phyloP scores from a whole-genome alignment of 2,113 vertebrate genomes.

The Tupaia chinensis region DNA sequence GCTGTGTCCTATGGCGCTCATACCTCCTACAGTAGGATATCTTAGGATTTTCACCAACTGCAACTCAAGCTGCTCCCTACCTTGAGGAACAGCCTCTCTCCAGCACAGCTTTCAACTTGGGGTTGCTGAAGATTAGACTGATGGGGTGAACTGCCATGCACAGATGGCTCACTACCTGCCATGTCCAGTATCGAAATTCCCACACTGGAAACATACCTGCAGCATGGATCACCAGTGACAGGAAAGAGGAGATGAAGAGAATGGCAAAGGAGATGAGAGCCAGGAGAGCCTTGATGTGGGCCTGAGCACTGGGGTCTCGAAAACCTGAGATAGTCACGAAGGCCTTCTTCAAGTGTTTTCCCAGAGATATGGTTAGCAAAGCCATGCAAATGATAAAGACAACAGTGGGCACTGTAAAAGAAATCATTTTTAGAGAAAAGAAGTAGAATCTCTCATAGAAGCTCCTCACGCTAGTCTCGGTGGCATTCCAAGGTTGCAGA shows the following conservation, averaged over 20 bases:
- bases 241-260: slow-evolving; percentile 61
- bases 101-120: neutral
- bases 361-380: slow-evolving; percentile 49
- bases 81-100: neutral
- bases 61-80: neutral
- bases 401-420: neutral
- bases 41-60: neutral
- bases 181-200: neutral
- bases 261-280: slow-evolving; percentile 38
- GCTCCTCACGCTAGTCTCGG: neutral
- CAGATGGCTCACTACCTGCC: slow-evolving; percentile 35
- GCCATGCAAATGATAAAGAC: neutral
- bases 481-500: neutral
- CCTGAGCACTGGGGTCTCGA: neutral
- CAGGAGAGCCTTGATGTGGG: neutral
- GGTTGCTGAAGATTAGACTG: slow-evolving; percentile 47
- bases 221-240: neutral
- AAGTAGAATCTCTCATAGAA: neutral
- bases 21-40: neutral
- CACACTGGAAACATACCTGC: neutral
- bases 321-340: neutral
- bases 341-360: slow-evolving; percentile 56
- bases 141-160: neutral
- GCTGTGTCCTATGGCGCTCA: neutral
- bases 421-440: slow-evolving; percentile 8